phyloP scores from a whole-genome alignment of 2,888 invertebrate genomes.

The Papilio elwesi region DNA sequence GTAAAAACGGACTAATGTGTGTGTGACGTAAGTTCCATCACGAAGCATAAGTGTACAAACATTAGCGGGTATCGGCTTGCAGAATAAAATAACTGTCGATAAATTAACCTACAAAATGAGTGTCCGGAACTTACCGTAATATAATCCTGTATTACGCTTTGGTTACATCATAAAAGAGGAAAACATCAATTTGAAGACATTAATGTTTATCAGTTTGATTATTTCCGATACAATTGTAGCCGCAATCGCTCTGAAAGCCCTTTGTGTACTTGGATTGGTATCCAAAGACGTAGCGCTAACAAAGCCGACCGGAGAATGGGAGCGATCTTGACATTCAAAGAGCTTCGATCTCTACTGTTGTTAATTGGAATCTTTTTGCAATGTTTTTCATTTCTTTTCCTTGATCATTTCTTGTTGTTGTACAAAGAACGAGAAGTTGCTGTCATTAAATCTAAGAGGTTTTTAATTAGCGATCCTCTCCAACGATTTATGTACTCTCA shows the following conservation, averaged over 20 bases:
- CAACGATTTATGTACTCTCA: no score
- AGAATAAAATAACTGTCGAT: no score
- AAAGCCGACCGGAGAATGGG: constrained; percentile 64
- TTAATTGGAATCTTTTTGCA: constrained; percentile 79
- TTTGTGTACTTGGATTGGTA: constrained; percentile 66
- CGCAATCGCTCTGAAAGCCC: constrained; percentile 54
- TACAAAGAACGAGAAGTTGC: not conserved
- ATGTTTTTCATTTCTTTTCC: constrained; percentile 59
- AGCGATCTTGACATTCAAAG: constrained; percentile 56
- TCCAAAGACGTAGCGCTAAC: constrained; percentile 71
- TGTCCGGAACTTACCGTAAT: no score
- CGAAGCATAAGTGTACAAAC: no score
- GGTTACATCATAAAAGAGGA: not conserved
- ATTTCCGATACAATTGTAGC: constrained; percentile 31
- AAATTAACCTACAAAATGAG: no score
- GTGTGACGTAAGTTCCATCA: no score
- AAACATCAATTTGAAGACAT: constrained; percentile 5
- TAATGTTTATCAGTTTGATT: constrained; percentile 10
- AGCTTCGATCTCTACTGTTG: constrained; percentile 75
- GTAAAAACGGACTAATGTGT: no score
- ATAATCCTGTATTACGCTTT: no score
- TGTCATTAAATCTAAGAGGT: not conserved
- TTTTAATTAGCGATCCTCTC: no score
- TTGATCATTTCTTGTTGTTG: constrained; percentile 6
- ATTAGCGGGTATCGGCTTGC: no score